These are phyloP conservation scores for Neolamprologus sp. DNA, from an alignment of 2,113 vertebrate species.

Conservation along the genomic window DNA sequence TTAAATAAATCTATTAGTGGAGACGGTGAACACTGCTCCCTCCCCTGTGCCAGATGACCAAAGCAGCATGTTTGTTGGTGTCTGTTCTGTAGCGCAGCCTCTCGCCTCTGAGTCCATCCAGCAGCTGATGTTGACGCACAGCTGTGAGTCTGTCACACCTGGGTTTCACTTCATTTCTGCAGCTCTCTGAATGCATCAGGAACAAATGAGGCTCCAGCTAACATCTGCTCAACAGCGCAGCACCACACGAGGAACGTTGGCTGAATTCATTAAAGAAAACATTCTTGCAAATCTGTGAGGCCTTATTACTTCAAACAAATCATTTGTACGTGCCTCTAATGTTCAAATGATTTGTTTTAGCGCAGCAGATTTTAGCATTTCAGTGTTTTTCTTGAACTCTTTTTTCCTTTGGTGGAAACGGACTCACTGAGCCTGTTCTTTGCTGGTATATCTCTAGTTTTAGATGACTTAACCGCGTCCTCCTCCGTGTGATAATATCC, in stretches of 20 bases:
- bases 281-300: background rate
- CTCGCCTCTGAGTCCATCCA: background rate
- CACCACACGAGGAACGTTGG: background rate
- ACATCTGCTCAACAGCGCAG: background rate
- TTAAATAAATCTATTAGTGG: background rate
- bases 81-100: background rate
- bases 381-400: background rate
- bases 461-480: background rate
- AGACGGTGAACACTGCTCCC: background rate
- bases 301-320: background rate
- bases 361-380: background rate
- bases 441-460: background rate
- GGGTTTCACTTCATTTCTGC: background rate
- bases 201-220: background rate
- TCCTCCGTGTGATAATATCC: background rate
- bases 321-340: background rate
- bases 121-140: slow-evolving; percentile 7
- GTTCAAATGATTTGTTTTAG: background rate
- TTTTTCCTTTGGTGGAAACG: background rate
- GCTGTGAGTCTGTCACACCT: slow-evolving; percentile 34
- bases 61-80: background rate
- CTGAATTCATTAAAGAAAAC: background rate
- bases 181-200: background rate
- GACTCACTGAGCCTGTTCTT: background rate
- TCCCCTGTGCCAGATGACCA: background rate